These are phyloP conservation scores for Syngnathus acus DNA, from an alignment of 2,797 vertebrate genomes.

Conservation along the genomic window DNA sequence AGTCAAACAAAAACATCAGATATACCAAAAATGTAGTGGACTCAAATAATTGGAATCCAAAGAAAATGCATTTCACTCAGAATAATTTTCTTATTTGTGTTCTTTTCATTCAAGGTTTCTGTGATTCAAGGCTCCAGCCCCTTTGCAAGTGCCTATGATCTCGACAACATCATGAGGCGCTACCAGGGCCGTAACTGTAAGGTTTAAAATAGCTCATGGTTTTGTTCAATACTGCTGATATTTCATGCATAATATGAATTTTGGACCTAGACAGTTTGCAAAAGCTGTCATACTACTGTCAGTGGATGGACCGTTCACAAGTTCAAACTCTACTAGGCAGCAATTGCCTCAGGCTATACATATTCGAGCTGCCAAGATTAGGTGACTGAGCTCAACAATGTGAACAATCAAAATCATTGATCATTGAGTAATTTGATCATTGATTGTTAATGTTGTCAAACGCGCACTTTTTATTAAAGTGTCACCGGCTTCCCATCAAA, in stretches of 20 bases:
- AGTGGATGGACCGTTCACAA: not conserved
- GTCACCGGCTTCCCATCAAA: no score
- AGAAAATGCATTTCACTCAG: not conserved
- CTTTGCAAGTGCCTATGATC: constrained; percentile 81
- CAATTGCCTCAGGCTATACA: no score
- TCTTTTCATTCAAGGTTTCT: constrained; percentile 67
- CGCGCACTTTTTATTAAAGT: no score
- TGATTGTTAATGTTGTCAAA: no score
- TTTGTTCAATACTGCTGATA: not conserved
- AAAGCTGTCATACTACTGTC: not conserved
- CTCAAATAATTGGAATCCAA: not conserved
- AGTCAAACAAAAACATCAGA: no score
- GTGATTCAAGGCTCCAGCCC: constrained; percentile 83
- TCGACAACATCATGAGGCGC: constrained; percentile 73
- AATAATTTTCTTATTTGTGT: not conserved
- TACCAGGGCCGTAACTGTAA: constrained; percentile 88
- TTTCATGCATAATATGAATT: not conserved
- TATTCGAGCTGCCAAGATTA: no score
- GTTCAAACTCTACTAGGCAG: no score
- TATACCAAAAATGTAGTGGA: not conserved
- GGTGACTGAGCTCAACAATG: no score
- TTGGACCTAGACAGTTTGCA: not conserved
- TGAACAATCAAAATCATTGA: no score
- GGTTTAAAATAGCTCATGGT: constrained; percentile 24
- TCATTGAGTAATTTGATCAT: no score